phyloP scores from a whole-genome alignment of 2,797 vertebrate genomes.

The Kryptopterus vitreolus region DNA sequence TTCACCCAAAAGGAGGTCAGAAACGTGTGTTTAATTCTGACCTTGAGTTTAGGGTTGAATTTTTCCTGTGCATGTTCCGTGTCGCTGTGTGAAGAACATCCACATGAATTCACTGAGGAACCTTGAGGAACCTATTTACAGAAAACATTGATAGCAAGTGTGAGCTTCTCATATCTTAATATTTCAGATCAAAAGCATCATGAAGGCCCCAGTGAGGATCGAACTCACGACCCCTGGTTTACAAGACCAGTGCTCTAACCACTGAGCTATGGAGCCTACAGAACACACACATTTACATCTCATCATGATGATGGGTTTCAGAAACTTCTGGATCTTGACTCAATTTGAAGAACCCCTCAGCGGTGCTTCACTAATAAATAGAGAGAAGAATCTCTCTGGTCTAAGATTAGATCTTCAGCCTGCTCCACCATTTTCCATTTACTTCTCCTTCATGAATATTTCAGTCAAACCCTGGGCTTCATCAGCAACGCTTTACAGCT shows the following conservation, averaged over 20 bases:
- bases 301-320: background rate
- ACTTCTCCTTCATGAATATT: slow-evolving; percentile 67
- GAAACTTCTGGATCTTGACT: background rate
- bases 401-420: slow-evolving; percentile 8
- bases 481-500: slow-evolving; percentile 65
- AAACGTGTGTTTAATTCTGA: background rate
- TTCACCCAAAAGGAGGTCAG: background rate
- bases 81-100: background rate
- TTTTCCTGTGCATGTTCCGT: background rate
- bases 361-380: too few species aligned
- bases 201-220: background rate
- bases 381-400: background rate
- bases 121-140: too few species aligned
- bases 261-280: background rate
- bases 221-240: background rate
- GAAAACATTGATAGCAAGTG: too few species aligned
- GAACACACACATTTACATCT: too few species aligned
- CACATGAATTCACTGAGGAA: background rate
- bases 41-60: background rate
- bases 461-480: slow-evolving; percentile 68
- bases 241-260: background rate
- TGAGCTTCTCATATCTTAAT: background rate
- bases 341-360: too few species aligned
- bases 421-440: background rate
- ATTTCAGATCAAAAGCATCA: too few species aligned